Percentiles rank a stretch among this genome's conserved stretches.
phyloP scores from a whole-genome alignment of 2,113 vertebrate species.

The Tyrannus savana region DNA sequence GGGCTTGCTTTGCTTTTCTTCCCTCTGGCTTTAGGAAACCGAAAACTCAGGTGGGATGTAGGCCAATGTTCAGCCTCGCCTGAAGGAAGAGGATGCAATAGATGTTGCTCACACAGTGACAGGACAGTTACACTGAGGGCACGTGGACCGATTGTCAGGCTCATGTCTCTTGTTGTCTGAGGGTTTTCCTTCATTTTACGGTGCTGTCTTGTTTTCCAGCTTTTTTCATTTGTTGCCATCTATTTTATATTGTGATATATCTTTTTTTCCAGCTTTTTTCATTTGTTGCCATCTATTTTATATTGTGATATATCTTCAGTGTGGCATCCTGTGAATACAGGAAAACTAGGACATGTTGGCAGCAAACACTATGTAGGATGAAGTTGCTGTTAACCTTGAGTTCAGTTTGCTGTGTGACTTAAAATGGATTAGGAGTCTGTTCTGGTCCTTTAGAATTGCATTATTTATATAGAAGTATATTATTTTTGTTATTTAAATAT shows the following conservation, averaged over 20 bases:
- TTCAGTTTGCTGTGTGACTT: not conserved
- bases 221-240: not conserved
- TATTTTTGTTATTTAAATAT: not conserved
- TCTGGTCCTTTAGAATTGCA: not conserved
- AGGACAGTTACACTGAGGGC: not conserved
- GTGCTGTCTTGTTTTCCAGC: not conserved
- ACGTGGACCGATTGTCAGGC: not conserved
- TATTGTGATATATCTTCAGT: not conserved
- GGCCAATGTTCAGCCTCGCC: not conserved
- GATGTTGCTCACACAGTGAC: not conserved
- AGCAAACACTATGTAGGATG: not conserved
- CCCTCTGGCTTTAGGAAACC: not conserved
- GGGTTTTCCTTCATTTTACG: not conserved
- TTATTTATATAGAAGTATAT: not conserved
- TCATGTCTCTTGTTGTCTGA: not conserved
- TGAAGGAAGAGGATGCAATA: not conserved
- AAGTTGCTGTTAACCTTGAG: conserved; percentile 7
- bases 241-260: not conserved
- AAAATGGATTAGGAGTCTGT: not conserved
- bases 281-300: not conserved
- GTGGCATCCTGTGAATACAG: not conserved
- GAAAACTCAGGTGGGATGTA: not conserved
- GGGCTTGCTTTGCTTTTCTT: not conserved
- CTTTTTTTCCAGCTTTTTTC: not conserved
- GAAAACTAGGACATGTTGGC: not conserved